These are phyloP conservation scores for Scelioninae gen. 1 DNA, from an alignment of 2,888 invertebrate genomes.

Conservation along the genomic window DNA sequence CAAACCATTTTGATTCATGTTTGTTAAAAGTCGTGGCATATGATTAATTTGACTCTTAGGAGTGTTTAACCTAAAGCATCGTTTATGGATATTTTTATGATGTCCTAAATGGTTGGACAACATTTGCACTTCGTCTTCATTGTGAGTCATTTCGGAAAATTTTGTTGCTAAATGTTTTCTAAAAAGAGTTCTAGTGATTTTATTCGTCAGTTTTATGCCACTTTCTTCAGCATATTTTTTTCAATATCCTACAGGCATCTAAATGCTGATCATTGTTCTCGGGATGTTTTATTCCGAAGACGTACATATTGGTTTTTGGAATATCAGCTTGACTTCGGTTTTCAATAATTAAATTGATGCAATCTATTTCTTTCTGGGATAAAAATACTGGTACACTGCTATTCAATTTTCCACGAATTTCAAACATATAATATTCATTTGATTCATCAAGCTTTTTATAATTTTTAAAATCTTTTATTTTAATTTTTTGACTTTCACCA, in stretches of 20 bases:
- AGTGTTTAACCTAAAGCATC: constrained; percentile 14
- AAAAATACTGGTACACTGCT: constrained; percentile 6
- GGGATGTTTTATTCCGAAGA: background rate
- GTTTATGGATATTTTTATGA: constrained; percentile 18
- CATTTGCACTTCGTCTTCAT: constrained; percentile 3
- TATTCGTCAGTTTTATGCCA: background rate
- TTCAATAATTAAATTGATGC: background rate
- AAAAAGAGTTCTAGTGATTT: constrained; percentile 20
- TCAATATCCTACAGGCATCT: constrained; percentile 5
- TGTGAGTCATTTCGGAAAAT: background rate
- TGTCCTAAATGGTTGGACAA: constrained; percentile 30
- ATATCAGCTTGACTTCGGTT: background rate
- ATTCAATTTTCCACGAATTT: constrained; percentile 14
- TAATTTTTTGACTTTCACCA: constrained; percentile 36
- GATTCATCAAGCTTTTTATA: background rate
- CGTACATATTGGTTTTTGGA: background rate
- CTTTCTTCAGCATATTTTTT: constrained; percentile 21
- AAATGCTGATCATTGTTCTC: background rate
- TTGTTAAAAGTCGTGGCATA: no score
- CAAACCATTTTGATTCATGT: no score
- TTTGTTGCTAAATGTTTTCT: constrained; percentile 47
- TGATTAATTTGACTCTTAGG: background rate
- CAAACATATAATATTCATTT: constrained; percentile 9
- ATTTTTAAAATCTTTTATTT: constrained; percentile 22
- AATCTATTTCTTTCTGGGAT: background rate